Percentiles rank a stretch among this genome's conserved stretches.
Evolutionary conservation across 2,888 invertebrate genomes (phyloP).

Genomic region (Drosophila nr. perissopoda): DNA sequence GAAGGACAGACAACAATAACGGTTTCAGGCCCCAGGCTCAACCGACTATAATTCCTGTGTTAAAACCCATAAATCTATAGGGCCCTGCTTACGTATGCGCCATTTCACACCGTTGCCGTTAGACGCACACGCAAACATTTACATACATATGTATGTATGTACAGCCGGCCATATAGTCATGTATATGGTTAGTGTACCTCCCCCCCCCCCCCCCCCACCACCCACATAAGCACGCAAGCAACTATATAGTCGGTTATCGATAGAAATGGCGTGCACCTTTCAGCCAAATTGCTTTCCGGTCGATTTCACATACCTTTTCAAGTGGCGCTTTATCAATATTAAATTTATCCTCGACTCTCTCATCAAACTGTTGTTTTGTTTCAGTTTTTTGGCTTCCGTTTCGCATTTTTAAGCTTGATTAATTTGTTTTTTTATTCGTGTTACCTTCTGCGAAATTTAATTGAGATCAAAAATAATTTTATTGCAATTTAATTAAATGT

Average conservation of each 20-base stretch:
- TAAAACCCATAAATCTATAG: conserved; percentile 76
- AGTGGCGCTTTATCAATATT: conserved; percentile 51
- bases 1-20: conserved; percentile 56
- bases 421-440: conserved; percentile 17
- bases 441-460: background rate
- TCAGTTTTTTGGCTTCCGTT: background rate
- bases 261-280: conserved; percentile 66
- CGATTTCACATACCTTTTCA: conserved; percentile 40
- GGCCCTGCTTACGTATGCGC: conserved; percentile 77
- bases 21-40: conserved; percentile 46
- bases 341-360: conserved; percentile 35
- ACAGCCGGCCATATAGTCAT: background rate
- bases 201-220: background rate
- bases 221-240: conserved; percentile 15
- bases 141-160: conserved; percentile 13
- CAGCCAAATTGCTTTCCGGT: conserved; percentile 73
- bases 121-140: conserved; percentile 52
- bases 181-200: conserved; percentile 16
- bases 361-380: background rate
- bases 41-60: conserved; percentile 80
- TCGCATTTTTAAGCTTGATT: conserved; percentile 36
- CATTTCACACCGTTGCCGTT: conserved; percentile 78
- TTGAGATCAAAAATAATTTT: conserved; percentile 9
- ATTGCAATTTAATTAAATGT: conserved; percentile 15
- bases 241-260: conserved; percentile 61